Evolutionary conservation across 2,888 invertebrate genomes (phyloP).

Genomic region (Cataglyphis cursor): DNA sequence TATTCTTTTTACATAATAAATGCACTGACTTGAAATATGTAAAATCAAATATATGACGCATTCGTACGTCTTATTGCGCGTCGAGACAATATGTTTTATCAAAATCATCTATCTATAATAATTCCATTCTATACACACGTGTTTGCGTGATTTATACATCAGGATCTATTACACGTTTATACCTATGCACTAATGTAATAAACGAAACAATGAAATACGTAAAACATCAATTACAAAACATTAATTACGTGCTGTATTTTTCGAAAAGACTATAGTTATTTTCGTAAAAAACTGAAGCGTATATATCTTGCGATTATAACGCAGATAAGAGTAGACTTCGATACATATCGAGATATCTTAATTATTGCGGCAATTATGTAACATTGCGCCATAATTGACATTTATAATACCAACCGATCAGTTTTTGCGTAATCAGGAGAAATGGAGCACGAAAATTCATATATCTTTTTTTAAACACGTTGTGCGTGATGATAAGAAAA

Average conservation of each 20-base stretch:
- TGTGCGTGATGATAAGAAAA: neutral
- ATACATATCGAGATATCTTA: neutral
- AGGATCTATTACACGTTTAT: neutral
- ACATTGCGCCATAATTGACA: neutral
- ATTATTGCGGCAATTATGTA: neutral
- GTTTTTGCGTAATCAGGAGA: neutral
- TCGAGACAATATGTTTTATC: slow-evolving; percentile 13
- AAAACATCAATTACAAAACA: too few relatives aligned
- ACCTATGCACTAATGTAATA: neutral
- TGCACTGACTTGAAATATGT: neutral
- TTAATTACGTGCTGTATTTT: neutral
- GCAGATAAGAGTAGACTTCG: neutral
- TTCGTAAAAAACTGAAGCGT: neutral
- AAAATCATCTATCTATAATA: slow-evolving; percentile 15
- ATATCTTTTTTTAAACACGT: neutral
- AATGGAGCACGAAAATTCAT: neutral
- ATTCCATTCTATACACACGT: neutral
- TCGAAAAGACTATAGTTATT: neutral
- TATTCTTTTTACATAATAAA: neutral
- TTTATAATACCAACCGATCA: neutral
- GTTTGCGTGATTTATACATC: neutral
- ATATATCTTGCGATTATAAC: neutral
- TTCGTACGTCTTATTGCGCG: slow-evolving; percentile 9
- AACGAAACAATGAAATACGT: neutral
- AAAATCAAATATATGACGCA: neutral